These are phyloP conservation scores for Pseudococcus jackbeardsleyi DNA, from an alignment of 2,888 invertebrate genomes.

Conservation along the genomic window DNA sequence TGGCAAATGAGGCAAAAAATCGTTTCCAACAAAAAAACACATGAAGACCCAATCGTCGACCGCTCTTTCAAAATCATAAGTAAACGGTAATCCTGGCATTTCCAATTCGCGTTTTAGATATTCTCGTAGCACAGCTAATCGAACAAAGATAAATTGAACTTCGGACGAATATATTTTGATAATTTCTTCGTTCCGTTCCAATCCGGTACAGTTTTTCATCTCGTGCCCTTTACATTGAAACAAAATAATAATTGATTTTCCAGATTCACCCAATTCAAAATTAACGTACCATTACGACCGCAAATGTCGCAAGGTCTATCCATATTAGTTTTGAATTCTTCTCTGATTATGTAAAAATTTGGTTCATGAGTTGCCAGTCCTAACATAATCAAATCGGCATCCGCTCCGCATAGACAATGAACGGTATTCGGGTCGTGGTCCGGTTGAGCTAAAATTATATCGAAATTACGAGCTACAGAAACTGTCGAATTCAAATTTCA, in stretches of 20 bases:
- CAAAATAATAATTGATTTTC: neutral
- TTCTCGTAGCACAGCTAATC: slow-evolving; percentile 92
- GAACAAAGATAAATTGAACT: slow-evolving; percentile 91
- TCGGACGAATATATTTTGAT: slow-evolving; percentile 76
- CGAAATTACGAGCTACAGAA: neutral
- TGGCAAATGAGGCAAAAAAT: slow-evolving; percentile 97
- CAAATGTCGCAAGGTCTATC: slow-evolving; percentile 97
- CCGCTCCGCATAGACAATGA: slow-evolving; percentile 98
- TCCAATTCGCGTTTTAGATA: slow-evolving; percentile 89
- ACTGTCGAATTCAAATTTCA: neutral
- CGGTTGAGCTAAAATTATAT: slow-evolving; percentile 78
- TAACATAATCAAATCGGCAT: slow-evolving; percentile 98
- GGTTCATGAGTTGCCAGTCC: slow-evolving; percentile 99
- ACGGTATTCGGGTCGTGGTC: slow-evolving; percentile 98
- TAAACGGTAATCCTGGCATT: slow-evolving; percentile 94
- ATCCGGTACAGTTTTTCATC: slow-evolving; percentile 79
- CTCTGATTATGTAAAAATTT: slow-evolving; percentile 97
- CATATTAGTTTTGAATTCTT: slow-evolving; percentile 98
- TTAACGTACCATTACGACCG: slow-evolving; percentile 78
- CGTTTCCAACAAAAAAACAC: slow-evolving; percentile 99
- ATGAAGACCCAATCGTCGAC: slow-evolving; percentile 98
- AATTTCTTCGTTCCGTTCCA: slow-evolving; percentile 66
- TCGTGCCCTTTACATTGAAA: slow-evolving; percentile 79
- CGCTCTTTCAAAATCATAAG: slow-evolving; percentile 93
- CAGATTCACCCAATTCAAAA: neutral